Base-by-base conservation (phyloP, 2,113 vertebrate genomes). In the Crotophaga sulcirostris region DNA sequence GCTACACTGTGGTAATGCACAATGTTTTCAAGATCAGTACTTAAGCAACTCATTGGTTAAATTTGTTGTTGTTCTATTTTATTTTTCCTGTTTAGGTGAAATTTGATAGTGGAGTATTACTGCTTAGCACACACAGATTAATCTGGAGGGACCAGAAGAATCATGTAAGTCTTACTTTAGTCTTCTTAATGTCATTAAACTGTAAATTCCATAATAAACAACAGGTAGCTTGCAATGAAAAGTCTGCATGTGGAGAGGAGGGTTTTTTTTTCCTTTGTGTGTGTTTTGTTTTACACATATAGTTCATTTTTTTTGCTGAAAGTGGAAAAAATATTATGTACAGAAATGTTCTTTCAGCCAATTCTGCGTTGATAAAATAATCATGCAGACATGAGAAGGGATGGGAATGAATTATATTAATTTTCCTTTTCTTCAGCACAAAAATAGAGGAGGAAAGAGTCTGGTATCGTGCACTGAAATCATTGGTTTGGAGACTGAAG, bases 71-170 rank as follows among this genome's bases (percentile, higher is more conserved):
- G 29, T 58, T 38, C 20, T 70, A 5, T 64, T 90, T 34, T 52
- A 28, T 93, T 92, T 91, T 97, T 88, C 64, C 51, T 73, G 55
- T 86, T 47, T 94, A 99, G 99, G 97, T 98, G 51, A 99, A 99
- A 93, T 98, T 99, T 44, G 99, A 99, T 90, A 94, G 97, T 17
- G 99, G 99, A 45, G 94, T 98, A 42, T 98, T 98, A 68, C 97
- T 99, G 38, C 97, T 99, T 80, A 99, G 98, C 93, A 99, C 99
- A 56, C 99, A 99, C 93, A 98, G 98, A 42, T 93, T 99, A 49
- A 98, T 99, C 66, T 99, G 99, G 99, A 99, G 99, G 96, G 99
- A 99, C 95, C 97, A 98, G 67, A 99, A 99, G 96, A 99, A 99
- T 94, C 98, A 99, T 90, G 99, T 99, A 98, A 98, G 98, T 92